These are phyloP conservation scores for Acleris cristana DNA, from an alignment of 2,888 invertebrate genomes.

Conservation along the genomic window DNA sequence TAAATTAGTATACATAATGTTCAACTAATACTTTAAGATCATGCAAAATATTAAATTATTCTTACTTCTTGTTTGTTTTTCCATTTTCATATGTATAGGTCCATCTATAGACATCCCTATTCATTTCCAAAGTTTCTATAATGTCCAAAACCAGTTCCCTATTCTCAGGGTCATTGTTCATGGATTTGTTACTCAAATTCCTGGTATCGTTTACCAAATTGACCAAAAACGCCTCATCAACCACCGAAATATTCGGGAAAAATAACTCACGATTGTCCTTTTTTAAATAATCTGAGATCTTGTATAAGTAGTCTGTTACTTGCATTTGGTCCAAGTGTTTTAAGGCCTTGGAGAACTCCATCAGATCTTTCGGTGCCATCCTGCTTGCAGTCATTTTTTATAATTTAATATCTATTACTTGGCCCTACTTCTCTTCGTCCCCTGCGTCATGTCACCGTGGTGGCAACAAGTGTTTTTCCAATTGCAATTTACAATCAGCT, in stretches of 20 bases:
- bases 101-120: slow-evolving; percentile 42
- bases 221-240: slow-evolving; percentile 46
- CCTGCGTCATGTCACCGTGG: too few species aligned
- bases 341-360: slow-evolving; percentile 36
- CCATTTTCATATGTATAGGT: slow-evolving; percentile 41
- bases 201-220: slow-evolving; percentile 43
- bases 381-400: slow-evolving; percentile 1
- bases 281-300: slow-evolving; percentile 45
- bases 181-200: slow-evolving; percentile 39
- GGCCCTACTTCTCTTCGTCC: too few species aligned
- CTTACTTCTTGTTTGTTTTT: slow-evolving; percentile 41
- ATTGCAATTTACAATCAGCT: too few species aligned
- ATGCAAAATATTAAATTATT: slow-evolving; percentile 4
- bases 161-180: slow-evolving; percentile 34
- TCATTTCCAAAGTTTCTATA: slow-evolving; percentile 39
- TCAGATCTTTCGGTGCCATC: slow-evolving; percentile 15
- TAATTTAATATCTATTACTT: not conserved
- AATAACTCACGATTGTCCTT: slow-evolving; percentile 41
- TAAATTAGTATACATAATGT: too few species aligned
- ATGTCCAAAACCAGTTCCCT: slow-evolving; percentile 43
- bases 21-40: too few species aligned
- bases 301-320: slow-evolving; percentile 43
- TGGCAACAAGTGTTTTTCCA: too few species aligned
- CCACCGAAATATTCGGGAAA: slow-evolving; percentile 42
- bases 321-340: slow-evolving; percentile 33